Evolutionary conservation across 1,140 invertebrate species (phyloP).

Genomic region (Drosophila erecta): DNA sequence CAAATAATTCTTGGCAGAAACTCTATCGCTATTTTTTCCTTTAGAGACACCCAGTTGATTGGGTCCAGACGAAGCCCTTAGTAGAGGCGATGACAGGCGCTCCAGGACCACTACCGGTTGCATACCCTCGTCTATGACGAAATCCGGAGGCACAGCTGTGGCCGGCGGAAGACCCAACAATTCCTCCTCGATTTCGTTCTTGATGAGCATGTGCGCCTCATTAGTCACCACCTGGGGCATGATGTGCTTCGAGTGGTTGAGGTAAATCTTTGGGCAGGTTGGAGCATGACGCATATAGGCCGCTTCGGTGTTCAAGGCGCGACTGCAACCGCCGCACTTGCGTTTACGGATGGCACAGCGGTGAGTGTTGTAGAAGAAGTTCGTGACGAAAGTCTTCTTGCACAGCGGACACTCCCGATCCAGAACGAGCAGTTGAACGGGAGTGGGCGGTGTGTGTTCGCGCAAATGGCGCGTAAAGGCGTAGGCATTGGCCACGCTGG

Average conservation of each 20-base stretch:
- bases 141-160: slow-evolving; percentile 19
- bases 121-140: slow-evolving; percentile 56
- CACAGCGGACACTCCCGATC: slow-evolving; percentile 77
- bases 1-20: slow-evolving; percentile 72
- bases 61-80: slow-evolving; percentile 20
- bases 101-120: slow-evolving; percentile 71
- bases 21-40: slow-evolving; percentile 53
- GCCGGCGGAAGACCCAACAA: slow-evolving; percentile 7
- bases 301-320: slow-evolving; percentile 43
- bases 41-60: slow-evolving; percentile 29
- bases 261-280: slow-evolving; percentile 66
- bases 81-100: slow-evolving; percentile 58
- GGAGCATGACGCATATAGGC: slow-evolving; percentile 73
- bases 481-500: slow-evolving; percentile 58
- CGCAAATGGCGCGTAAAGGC: slow-evolving; percentile 67
- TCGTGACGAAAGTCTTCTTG: slow-evolving; percentile 71
- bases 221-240: slow-evolving; percentile 52
- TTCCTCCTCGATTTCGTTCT: slow-evolving; percentile 67
- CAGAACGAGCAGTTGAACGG: slow-evolving; percentile 54
- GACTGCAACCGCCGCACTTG: slow-evolving; percentile 74
- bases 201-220: slow-evolving; percentile 68
- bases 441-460: slow-evolving; percentile 56
- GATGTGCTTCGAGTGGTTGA: slow-evolving; percentile 74
- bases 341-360: slow-evolving; percentile 71
- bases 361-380: slow-evolving; percentile 79